These are phyloP conservation scores for Drosophila nannoptera DNA, from an alignment of 1,140 invertebrate species.

Conservation along the genomic window DNA sequence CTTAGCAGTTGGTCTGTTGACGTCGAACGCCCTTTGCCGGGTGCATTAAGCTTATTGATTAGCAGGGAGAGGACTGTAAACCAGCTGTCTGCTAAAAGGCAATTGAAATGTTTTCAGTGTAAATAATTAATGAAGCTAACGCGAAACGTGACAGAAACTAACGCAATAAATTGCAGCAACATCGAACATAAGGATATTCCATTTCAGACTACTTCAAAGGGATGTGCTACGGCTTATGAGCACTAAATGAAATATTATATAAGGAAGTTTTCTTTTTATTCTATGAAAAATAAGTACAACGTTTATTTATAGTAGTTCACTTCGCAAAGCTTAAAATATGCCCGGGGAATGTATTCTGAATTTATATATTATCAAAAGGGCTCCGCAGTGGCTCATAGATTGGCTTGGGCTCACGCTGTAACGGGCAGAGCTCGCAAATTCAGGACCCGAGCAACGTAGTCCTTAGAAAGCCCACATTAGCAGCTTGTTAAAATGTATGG, in stretches of 20 bases:
- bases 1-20: conserved; percentile 29
- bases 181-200: too few species aligned
- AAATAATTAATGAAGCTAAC: conserved; percentile 24
- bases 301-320: too few species aligned
- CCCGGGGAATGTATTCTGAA: too few species aligned
- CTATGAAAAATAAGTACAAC: too few species aligned
- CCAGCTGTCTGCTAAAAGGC: background rate
- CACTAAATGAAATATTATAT: too few species aligned
- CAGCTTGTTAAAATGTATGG: conserved; percentile 67
- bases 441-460: conserved; percentile 17
- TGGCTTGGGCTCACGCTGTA: conserved; percentile 11
- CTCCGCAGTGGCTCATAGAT: background rate
- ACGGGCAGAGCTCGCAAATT: conserved; percentile 30
- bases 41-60: conserved; percentile 64
- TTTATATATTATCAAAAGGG: background rate
- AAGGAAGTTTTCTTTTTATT: too few species aligned
- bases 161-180: too few species aligned
- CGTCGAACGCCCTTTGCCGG: conserved; percentile 26
- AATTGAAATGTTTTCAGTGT: conserved; percentile 58
- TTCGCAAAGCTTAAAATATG: too few species aligned
- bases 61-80: conserved; percentile 24
- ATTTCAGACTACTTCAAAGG: too few species aligned
- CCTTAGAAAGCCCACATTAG: conserved; percentile 54
- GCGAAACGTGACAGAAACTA: too few species aligned
- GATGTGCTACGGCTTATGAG: too few species aligned